These are phyloP conservation scores for Aphelenchoides fujianensis DNA, from an alignment of 1,140 invertebrate genomes.

Conservation along the genomic window DNA sequence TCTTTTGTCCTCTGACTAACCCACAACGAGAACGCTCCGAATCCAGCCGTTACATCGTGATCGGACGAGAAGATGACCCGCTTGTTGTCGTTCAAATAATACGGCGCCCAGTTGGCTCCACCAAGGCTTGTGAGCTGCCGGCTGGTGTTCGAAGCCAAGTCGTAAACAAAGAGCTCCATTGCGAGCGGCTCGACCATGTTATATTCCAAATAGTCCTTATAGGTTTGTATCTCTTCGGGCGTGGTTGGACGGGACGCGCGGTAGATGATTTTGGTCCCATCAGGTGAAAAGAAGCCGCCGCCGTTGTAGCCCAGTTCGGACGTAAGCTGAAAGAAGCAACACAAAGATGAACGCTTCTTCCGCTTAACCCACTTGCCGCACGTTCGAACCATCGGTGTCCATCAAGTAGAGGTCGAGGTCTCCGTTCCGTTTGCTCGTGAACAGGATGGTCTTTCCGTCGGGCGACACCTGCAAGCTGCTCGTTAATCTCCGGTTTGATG, in stretches of 20 bases:
- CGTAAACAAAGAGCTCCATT: slow-evolving; percentile 46
- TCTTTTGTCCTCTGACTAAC: no score
- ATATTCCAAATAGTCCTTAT: slow-evolving; percentile 37
- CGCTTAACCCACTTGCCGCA: slow-evolving; percentile 28
- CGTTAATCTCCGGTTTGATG: slow-evolving; percentile 19
- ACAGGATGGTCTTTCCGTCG: slow-evolving; percentile 45
- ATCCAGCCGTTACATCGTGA: slow-evolving; percentile 30
- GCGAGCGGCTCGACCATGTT: slow-evolving; percentile 42
- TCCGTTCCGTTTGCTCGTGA: slow-evolving; percentile 39
- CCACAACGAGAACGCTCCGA: slow-evolving; percentile 40
- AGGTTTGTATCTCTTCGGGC: slow-evolving; percentile 34
- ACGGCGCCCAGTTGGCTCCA: slow-evolving; percentile 51
- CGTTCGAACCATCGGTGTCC: slow-evolving; percentile 39
- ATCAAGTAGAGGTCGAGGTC: slow-evolving; percentile 49
- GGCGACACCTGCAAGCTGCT: slow-evolving; percentile 24
- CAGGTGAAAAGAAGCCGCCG: slow-evolving; percentile 49
- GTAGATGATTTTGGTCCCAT: slow-evolving; percentile 45
- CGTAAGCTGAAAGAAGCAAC: slow-evolving; percentile 36
- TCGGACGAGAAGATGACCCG: slow-evolving; percentile 46
- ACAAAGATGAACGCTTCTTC: no score
- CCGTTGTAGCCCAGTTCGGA: slow-evolving; percentile 46
- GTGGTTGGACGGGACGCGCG: slow-evolving; percentile 46
- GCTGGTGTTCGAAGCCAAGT: slow-evolving; percentile 38
- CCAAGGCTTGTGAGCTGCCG: slow-evolving; percentile 43
- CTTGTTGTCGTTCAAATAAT: slow-evolving; percentile 50